Evolutionary conservation across 2,113 vertebrate species (phyloP).

Genomic region (Macrotis lagotis): DNA sequence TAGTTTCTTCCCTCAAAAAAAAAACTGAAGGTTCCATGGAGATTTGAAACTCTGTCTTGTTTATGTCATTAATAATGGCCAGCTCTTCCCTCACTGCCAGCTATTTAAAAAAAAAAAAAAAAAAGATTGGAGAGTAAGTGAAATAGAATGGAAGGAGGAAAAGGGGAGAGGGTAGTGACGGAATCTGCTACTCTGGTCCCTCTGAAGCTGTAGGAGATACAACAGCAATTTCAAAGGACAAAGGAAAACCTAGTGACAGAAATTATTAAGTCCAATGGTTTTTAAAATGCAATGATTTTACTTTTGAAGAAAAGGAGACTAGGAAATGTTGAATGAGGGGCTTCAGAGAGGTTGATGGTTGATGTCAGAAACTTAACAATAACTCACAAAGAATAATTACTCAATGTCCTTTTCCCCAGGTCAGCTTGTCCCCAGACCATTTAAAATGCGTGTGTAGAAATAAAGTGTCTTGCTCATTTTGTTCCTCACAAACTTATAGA

Average conservation of each 20-base stretch:
- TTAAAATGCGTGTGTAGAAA: background rate
- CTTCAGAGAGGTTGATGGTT: conserved; percentile 17
- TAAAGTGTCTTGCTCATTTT: conserved; percentile 15
- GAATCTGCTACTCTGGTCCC: background rate
- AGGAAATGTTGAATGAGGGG: background rate
- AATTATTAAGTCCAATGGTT: background rate
- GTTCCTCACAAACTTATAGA: background rate
- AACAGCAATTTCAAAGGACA: background rate
- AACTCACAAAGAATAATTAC: background rate
- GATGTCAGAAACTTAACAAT: background rate
- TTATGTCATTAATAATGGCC: background rate
- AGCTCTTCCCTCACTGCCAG: background rate
- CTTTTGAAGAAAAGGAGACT: background rate
- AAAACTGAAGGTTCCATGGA: background rate
- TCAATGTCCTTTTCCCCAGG: background rate
- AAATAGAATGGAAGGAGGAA: background rate
- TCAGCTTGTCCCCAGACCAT: conserved; percentile 19
- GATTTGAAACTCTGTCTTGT: background rate
- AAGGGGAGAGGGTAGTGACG: background rate
- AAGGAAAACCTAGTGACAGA: conserved; percentile 5
- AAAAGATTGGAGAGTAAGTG: background rate
- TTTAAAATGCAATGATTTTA: background rate
- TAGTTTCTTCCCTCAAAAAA: background rate
- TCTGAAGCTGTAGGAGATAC: background rate
- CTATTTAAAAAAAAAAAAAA: background rate